Conservation (phyloP, 1,140 invertebrate species). For the Drosophila sturtevanti region DNA sequence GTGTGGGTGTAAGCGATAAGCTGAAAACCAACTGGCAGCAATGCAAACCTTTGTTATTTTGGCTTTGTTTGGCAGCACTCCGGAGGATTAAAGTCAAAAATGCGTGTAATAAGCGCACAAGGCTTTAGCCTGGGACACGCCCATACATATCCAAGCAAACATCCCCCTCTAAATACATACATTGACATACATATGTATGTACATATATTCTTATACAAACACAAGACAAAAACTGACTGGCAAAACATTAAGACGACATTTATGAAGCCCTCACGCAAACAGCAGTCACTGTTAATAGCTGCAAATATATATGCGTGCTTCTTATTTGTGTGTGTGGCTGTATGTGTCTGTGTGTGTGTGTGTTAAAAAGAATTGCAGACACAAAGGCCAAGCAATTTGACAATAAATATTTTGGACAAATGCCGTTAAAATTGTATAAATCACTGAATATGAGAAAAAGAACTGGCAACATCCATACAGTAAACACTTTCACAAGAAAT, state of each 20-base stretch:
- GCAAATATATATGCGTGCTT: conserved; percentile 6
- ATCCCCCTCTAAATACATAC: conserved; percentile 1
- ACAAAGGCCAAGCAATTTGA: conserved; percentile 36
- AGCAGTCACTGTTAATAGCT: conserved; percentile 52
- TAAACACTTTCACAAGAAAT: neutral
- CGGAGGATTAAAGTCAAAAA: conserved; percentile 80
- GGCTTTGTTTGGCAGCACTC: conserved; percentile 75
- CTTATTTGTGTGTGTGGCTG: conserved; percentile 13
- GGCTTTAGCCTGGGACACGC: conserved; percentile 53
- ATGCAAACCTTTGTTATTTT: conserved; percentile 79
- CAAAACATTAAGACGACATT: conserved; percentile 69
- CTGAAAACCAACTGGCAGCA: conserved; percentile 73
- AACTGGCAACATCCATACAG: conserved; percentile 15
- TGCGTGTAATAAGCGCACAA: conserved; percentile 80
- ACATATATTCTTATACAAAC: conserved; percentile 49
- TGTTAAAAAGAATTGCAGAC: conserved; percentile 1
- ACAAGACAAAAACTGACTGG: conserved; percentile 52
- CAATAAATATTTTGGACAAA: conserved; percentile 53
- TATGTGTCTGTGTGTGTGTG: conserved; percentile 15
- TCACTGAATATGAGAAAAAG: conserved; percentile 39
- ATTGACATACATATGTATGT: conserved; percentile 6
- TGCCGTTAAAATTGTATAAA: conserved; percentile 55
- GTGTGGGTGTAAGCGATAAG: conserved; percentile 61
- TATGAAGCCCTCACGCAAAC: conserved; percentile 64
- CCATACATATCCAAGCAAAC: conserved; percentile 25